Percentiles rank a stretch among this genome's conserved stretches.
Conservation (phyloP, 2,113 vertebrate species). For the Spea bombifrons region DNA sequence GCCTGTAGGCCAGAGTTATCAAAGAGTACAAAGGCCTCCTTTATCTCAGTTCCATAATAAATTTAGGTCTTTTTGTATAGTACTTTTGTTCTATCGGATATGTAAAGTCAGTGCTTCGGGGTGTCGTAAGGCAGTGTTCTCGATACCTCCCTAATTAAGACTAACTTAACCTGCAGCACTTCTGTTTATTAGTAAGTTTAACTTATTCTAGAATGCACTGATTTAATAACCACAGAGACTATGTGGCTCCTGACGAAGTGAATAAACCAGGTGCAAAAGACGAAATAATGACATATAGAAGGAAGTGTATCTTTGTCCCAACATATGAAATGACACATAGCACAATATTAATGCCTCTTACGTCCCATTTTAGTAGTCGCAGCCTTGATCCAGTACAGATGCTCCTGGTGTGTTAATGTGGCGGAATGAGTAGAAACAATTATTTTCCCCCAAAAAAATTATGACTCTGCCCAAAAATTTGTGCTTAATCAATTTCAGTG, state of each 20-base stretch:
- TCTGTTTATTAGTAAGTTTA: background rate
- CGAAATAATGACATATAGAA: constrained; percentile 12
- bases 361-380: too few species aligned
- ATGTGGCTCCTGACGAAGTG: background rate
- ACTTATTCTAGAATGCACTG: background rate
- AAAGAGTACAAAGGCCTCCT: background rate
- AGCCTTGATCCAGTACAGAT: too few species aligned
- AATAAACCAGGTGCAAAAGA: background rate
- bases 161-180: background rate
- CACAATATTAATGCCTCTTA: too few species aligned
- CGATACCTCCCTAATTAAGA: background rate
- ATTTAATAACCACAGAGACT: background rate
- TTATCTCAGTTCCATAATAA: background rate
- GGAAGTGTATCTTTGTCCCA: background rate
- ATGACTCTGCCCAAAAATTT: too few species aligned
- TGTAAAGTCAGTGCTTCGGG: background rate
- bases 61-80: background rate
- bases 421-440: too few species aligned
- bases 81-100: background rate
- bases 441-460: too few species aligned
- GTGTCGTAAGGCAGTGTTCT: background rate
- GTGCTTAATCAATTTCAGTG: background rate
- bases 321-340: background rate
- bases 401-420: too few species aligned
- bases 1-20: background rate